Evolutionary conservation across 2,888 invertebrate species (phyloP), one percentile per base, ranked within the genome.

Genomic region (Stictocephala bisonia): DNA sequence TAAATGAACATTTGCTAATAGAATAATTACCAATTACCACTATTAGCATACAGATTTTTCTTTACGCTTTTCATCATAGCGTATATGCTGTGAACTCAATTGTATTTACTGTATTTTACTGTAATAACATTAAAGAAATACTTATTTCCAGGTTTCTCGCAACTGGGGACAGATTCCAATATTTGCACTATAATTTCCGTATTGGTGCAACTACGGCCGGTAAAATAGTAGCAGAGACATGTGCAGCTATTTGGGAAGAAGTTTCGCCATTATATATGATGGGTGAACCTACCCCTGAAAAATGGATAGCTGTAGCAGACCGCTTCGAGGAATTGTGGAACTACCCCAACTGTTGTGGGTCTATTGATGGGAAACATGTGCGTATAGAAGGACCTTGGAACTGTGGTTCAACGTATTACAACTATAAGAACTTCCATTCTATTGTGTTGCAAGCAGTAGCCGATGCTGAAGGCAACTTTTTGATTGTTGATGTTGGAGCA

Each of bases 121-220:
- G n/a, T n/a, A n/a, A n/a, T n/a, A n/a, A n/a, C n/a, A n/a, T n/a
- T n/a, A n/a, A n/a, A n/a, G n/a, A n/a, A n/a, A n/a, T n/a, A n/a
- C n/a, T n/a, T n/a, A n/a, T n/a, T 73, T 64, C 24, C 51, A 73
- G 73, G 50, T 73, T 71, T 26, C 56, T 74, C 6, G 74, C 67
- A 53, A 71, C 58, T 15, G 71, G 71, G 1, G 60, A 71, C 6
- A 1, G 71, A 9, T 44, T 44, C 56, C 48, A 66, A 64, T 75
- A 68, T 13, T 35, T 73, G 18, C 69, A 73, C 27, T 72, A 53
- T 66, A 70, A 75, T 53, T 50, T 68, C 24, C 68, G 69, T 20
- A 44, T 74, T 29, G 72, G 72, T 31, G 71, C 68, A 18, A 68
- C 67, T 22, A 74, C 60, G 29, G 51, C 35, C 56, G 64, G 58